These are phyloP conservation scores for Todus mexicanus DNA, from an alignment of 2,797 vertebrate genomes.

Conservation along the genomic window DNA sequence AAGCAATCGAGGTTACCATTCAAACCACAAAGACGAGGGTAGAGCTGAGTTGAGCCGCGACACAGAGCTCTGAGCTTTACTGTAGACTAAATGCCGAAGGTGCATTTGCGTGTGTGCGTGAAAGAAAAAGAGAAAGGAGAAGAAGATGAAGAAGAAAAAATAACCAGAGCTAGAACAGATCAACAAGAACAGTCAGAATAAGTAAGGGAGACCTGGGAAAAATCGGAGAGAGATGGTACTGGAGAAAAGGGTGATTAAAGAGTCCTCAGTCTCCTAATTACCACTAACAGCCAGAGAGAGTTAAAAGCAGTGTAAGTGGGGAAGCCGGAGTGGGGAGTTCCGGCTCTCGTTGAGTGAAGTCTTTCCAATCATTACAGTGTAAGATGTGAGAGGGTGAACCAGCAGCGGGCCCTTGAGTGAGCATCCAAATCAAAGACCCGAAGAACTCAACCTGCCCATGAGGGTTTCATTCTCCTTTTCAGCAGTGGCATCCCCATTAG, in stretches of 20 bases:
- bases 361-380: background rate
- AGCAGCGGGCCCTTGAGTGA: background rate
- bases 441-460: background rate
- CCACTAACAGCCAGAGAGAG: background rate
- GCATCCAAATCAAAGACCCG: background rate
- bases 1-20: background rate
- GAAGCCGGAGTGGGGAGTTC: background rate
- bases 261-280: background rate
- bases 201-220: background rate
- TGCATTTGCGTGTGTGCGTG: background rate
- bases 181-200: background rate
- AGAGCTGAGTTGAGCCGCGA: background rate
- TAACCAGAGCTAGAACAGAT: background rate
- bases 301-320: background rate
- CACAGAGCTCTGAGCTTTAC: background rate
- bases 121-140: background rate
- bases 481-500: background rate
- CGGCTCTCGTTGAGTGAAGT: background rate
- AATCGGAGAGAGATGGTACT: background rate
- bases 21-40: background rate
- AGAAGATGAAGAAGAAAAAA: background rate
- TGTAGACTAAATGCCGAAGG: background rate
- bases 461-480: background rate
- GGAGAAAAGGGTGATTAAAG: background rate
- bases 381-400: fast-evolving